These are phyloP conservation scores for Pipistrellus pipistrellus DNA, from an alignment of 2,797 vertebrate genomes.

Conservation along the genomic window DNA sequence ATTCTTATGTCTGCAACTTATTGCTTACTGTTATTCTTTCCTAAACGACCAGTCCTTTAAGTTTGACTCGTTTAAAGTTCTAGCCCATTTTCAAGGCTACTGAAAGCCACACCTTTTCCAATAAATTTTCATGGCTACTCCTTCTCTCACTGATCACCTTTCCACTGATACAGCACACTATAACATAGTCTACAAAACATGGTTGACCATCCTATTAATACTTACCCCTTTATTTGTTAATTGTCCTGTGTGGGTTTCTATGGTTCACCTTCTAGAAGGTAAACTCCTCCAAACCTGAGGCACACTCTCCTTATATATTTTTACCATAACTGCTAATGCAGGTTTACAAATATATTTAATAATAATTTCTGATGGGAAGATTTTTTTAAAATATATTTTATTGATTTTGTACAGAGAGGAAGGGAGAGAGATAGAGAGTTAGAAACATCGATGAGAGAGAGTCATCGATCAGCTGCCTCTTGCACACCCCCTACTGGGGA, in stretches of 20 bases:
- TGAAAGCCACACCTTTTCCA: background rate
- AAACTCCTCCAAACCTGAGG: background rate
- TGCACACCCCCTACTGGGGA: too few relatives aligned
- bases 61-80: background rate
- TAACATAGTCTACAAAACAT: background rate
- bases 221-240: background rate
- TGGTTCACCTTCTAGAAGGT: background rate
- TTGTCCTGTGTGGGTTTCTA: background rate
- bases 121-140: background rate
- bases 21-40: background rate
- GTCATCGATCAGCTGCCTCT: too few relatives aligned
- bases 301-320: background rate
- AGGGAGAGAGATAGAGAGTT: too few relatives aligned
- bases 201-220: background rate
- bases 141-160: background rate
- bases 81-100: background rate
- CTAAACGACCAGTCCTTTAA: slow-evolving; percentile 6
- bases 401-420: too few relatives aligned
- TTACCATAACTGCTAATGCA: background rate
- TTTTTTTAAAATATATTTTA: too few relatives aligned
- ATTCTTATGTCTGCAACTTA: background rate
- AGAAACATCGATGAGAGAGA: too few relatives aligned
- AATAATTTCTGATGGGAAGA: background rate
- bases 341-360: background rate
- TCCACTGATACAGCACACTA: background rate